These are phyloP conservation scores for Zoroaster sp. DNA, from an alignment of 53 echinoderm and acorn worm genomes.

Conservation along the genomic window DNA sequence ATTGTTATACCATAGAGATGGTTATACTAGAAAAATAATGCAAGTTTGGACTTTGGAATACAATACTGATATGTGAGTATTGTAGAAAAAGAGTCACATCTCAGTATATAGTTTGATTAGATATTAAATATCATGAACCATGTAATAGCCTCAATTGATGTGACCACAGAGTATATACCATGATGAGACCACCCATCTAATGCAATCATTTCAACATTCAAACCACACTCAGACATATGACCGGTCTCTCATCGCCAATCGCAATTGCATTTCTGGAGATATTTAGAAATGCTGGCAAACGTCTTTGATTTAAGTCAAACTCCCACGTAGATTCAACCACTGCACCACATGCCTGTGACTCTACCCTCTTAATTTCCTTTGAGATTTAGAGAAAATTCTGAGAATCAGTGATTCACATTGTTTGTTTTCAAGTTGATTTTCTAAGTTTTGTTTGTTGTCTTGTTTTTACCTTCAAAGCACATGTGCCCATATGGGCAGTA, in stretches of 20 bases:
- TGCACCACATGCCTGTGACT: not conserved
- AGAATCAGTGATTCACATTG: not conserved
- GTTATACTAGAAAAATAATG: too few species aligned
- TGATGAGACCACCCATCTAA: conserved; percentile 16
- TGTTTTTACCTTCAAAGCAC: not conserved
- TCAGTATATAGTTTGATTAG: not conserved
- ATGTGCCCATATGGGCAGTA: too few species aligned
- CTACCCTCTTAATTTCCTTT: not conserved
- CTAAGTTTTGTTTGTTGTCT: too few species aligned
- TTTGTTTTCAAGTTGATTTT: not conserved
- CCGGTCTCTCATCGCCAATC: not conserved
- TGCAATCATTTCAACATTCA: not conserved
- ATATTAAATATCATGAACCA: not conserved
- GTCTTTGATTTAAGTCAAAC: not conserved
- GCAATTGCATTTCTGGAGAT: not conserved
- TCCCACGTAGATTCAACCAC: conserved; percentile 27
- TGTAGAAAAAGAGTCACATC: too few species aligned
- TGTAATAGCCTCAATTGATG: conserved; percentile 14
- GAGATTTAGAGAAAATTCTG: not conserved
- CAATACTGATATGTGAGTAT: too few species aligned
- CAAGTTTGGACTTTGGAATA: too few species aligned
- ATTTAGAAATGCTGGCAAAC: not conserved
- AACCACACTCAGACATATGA: not conserved
- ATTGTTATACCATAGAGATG: too few species aligned
- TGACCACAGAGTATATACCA: not conserved